Evolutionary conservation across 2,888 invertebrate species (phyloP), one percentile per base, ranked within the genome.

Genomic region (Ophraella communa): DNA sequence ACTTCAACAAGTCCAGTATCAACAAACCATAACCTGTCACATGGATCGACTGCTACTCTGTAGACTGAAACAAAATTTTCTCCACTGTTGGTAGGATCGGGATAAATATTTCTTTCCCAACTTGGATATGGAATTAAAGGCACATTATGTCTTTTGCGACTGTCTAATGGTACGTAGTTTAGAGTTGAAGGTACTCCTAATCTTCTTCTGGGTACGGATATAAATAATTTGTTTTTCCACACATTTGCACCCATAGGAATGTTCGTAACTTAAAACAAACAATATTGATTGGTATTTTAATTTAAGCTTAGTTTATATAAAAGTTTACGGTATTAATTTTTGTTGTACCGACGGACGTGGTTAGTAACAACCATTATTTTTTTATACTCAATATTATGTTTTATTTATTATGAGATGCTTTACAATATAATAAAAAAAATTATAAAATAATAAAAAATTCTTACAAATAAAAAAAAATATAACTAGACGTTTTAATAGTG

Each of bases 1-100:
- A 89, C 85, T 77, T 92, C 91, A 58, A 90, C 78, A 35, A 89
- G 78, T 1, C 93, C 93, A 0, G 91, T 91, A 74, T 93, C 93
- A 1, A 93, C 86, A 76, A 91, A 89, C 93, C 93, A 94, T 1
- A 94, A 83, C 4, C 93, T 82, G 45, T 89, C 87, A 71, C 93
- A 94, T 1, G 81, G 79, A 77, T 94, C 94, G 0, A 89, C 86
- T 10, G 86, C 84, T 0, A 91, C 87, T 45, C 93, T 84, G 77
- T 92, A 92, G 2, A 92, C 89, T 0, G 89, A 92, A 1, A 89
- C 85, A 10, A 92, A 73, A 35, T 68, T 69, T 11, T 71, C 64
- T 21, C 69, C 62, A 18, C 57, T 64, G 27, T 67, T 71, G 1
- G 33, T 47, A 7, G 66, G 44, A 51, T 71, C 72, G 21, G 74